Evolutionary conservation across 2,113 vertebrate species (phyloP).

Genomic region (Lycocorax pyrrhopterus): DNA sequence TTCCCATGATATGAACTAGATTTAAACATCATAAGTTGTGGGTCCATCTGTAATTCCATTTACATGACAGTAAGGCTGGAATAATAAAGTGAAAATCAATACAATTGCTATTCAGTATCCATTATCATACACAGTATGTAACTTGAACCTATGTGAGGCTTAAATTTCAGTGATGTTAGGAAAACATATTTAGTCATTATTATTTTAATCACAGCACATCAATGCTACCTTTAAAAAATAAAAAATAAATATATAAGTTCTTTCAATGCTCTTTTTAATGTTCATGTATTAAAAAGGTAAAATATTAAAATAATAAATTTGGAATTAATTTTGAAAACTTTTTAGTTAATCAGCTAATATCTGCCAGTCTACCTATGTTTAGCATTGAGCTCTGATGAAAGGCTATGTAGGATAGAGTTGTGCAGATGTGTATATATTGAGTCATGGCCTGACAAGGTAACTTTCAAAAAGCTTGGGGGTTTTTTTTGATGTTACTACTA

Average conservation of each 20-base stretch:
- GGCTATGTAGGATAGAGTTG: neutral
- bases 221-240: neutral
- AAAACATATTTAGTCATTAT: neutral
- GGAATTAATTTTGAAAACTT: neutral
- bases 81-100: neutral
- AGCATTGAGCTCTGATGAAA: neutral
- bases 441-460: neutral
- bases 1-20: neutral
- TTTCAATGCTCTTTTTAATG: neutral
- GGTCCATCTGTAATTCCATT: neutral
- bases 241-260: neutral
- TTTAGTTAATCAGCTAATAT: neutral
- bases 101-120: neutral
- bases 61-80: neutral
- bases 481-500: neutral
- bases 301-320: neutral
- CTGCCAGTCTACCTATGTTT: neutral
- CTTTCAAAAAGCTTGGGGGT: neutral
- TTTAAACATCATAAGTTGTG: neutral
- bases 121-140: neutral
- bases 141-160: neutral
- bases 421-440: neutral
- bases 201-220: neutral
- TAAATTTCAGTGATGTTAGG: neutral
- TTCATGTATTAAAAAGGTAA: neutral